phyloP scores from a whole-genome alignment of 2,113 vertebrate genomes.

The Colaptes auratus region DNA sequence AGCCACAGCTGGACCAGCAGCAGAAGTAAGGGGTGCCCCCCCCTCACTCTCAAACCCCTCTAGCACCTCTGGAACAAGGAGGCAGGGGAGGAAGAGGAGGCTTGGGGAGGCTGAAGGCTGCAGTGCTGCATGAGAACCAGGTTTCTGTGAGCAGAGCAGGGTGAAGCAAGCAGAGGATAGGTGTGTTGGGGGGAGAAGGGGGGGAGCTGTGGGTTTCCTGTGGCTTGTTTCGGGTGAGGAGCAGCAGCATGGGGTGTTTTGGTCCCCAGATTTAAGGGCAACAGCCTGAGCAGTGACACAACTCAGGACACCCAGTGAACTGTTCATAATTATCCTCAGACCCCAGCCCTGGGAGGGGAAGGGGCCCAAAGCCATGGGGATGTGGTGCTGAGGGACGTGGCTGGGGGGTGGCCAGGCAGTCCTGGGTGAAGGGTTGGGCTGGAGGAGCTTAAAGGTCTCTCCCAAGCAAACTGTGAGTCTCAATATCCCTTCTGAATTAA shows the following conservation, averaged over 20 bases:
- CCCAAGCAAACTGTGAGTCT: neutral
- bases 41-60: neutral
- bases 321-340: no score
- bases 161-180: rapidly evolving
- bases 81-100: neutral
- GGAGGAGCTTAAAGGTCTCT: no score
- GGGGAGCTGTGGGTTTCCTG: neutral
- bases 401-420: no score
- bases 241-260: neutral
- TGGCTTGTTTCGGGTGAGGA: neutral
- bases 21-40: neutral
- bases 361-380: no score
- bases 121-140: neutral
- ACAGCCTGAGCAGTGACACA: neutral
- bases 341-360: no score
- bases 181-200: rapidly evolving
- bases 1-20: neutral
- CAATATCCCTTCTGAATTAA: neutral
- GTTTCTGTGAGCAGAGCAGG: neutral
- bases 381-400: no score
- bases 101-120: neutral
- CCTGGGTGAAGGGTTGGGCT: no score
- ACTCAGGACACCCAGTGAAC: neutral
- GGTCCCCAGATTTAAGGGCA: no score
- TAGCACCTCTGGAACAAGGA: neutral